Base-by-base conservation (phyloP, 2,888 invertebrate genomes). In the Drosophila emarginata region DNA sequence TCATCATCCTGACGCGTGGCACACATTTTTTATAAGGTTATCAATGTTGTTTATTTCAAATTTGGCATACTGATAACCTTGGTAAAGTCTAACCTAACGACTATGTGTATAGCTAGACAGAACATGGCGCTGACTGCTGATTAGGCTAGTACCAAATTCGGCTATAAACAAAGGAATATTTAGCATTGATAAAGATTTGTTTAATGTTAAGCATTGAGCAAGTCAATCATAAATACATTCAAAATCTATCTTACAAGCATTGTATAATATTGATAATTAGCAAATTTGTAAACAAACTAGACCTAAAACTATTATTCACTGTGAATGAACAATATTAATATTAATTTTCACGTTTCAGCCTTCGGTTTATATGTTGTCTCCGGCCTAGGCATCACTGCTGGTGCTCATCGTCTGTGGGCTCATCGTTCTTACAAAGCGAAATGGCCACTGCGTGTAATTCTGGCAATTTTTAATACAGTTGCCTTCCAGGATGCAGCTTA, bases 351-450 rank as follows among this genome's bases (percentile, higher is more conserved):
- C 7, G 4, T 50, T 62, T 6, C 93, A 96, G 98, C 96, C 11
- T 92, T 95, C 65, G 61, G 95, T 1, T 91, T 97, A 66, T 97
- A 97, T 92, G 93, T 96, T 64, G 91, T 94, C 74, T 95, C 96
- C 7, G 98, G 97, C 4, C 92, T 99, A 70, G 99, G 99, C 15
- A 97, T 99, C 76, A 99, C 99, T 14, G 99, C 98, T 18, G 99
- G 99, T 26, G 98, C 97, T 2, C 99, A 99, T 92, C 93, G 99
- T 82, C 94, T 98, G 32, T 99, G 99, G 98, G 94, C 98, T 1
- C 99, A 99, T 93, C 95, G 96, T 88, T 95, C 98, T 0, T 99
- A 98, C 93, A 98, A 98, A 93, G 99, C 99, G 6, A 97, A 95
- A 91, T 95, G 96, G 94, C 99, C 97, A 0, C 93, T 98, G 4